Percentiles rank a stretch among this genome's conserved stretches.
phyloP scores from a whole-genome alignment of 2,113 vertebrate genomes.

The Strix aluco region DNA sequence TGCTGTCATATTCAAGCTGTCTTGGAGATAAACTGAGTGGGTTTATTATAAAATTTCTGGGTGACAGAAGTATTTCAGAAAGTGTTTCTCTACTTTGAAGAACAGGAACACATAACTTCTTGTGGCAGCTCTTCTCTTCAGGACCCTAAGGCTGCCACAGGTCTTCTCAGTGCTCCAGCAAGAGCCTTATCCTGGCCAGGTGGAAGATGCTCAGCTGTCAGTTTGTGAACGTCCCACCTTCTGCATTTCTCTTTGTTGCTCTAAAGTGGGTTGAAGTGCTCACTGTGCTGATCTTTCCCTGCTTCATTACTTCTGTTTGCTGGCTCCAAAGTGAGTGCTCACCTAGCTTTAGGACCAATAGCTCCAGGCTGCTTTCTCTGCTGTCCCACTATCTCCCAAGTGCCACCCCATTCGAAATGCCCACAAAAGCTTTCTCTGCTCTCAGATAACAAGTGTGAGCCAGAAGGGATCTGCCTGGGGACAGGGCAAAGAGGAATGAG shows the following conservation, averaged over 20 bases:
- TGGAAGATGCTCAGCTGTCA: neutral
- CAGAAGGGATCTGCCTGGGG: neutral
- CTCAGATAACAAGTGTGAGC: rapidly evolving
- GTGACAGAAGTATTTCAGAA: neutral
- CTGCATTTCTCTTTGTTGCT: neutral
- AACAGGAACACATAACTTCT: neutral
- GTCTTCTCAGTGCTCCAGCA: neutral
- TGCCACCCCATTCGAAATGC: neutral
- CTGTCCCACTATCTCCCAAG: neutral
- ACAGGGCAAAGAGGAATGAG: neutral
- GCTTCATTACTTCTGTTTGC: neutral
- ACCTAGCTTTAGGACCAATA: neutral
- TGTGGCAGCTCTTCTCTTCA: neutral
- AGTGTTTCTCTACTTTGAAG: neutral
- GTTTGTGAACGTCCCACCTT: neutral
- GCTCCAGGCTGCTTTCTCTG: neutral
- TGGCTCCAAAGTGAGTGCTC: neutral
- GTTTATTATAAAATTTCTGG: neutral
- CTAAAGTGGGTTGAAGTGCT: neutral
- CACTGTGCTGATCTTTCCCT: neutral
- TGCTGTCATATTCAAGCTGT: neutral
- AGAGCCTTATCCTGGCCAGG: neutral
- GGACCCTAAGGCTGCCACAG: neutral
- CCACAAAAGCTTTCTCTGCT: neutral
- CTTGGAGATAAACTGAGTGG: neutral